Base-by-base conservation (phyloP, 2,888 invertebrate species). In the Pasiphila rectangulata region DNA sequence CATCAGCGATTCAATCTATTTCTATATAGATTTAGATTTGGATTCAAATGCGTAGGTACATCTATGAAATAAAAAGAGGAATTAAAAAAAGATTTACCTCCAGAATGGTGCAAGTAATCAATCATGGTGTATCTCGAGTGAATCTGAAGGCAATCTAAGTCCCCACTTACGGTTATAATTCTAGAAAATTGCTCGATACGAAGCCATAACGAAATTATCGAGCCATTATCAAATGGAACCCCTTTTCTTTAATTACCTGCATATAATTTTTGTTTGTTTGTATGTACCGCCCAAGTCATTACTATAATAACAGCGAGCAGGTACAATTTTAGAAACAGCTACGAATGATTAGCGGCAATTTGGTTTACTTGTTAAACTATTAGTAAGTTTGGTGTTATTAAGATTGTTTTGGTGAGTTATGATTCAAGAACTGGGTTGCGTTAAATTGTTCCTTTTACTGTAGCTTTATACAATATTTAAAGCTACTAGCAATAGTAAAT, bases 211-310 rank as follows among this genome's bases (percentile, higher is more conserved):
- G 62, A 75, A 83, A 86, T 86, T 86, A 86, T 84, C 77, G 68
- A 64, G 54, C 78, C 71, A 86, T 86, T 86, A 86, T 82, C 74
- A 81, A 79, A 77, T 76, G 67, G 75, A 77, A 84, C 81, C 85
- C 84, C 81, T 86, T 49, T 87, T 83, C 84, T 83, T 86, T 87
- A 86, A 87, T 87, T 87, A 84, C 79, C 77, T 73, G 69, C 63
- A 72, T 63, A 76, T 81, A 79, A 83, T 82, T 74, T 83, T 81
- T 83, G 85, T 86, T 82, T 81, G 80, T 81, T 84, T 83, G 77
- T 78, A 67, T 67, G 74, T 70, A 71, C 74, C 75, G 75, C 70
- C 72, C 68, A 62, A 70, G 72, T 77, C 72, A 82, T 85, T 87
- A 84, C 70, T 64, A 66, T 83, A 83, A 85, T 85, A 75, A 77